phyloP scores from a whole-genome alignment of 2,113 vertebrate genomes.

The Rynchops niger region DNA sequence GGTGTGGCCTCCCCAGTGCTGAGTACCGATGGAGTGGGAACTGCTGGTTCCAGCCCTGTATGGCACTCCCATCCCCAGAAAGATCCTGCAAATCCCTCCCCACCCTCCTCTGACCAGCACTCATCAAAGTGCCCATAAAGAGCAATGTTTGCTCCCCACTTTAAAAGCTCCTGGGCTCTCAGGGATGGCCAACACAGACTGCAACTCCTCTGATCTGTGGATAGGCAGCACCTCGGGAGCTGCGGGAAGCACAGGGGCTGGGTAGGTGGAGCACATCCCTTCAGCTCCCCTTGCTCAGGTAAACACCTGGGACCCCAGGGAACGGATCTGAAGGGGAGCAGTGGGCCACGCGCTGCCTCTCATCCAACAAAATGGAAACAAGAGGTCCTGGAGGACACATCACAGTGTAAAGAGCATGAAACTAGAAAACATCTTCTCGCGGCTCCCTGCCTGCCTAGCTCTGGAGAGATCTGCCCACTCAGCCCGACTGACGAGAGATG shows the following conservation, averaged over 20 bases:
- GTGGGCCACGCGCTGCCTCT: not conserved
- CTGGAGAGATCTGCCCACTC: constrained; percentile 41
- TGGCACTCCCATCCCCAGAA: not conserved
- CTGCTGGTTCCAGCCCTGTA: not conserved
- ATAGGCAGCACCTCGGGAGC: not conserved
- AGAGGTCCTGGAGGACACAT: not conserved
- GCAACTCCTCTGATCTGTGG: not conserved
- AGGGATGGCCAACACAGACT: not conserved
- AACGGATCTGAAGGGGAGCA: not conserved
- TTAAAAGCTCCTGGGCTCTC: not conserved
- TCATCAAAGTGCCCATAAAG: not conserved
- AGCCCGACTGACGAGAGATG: not conserved
- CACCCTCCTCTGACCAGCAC: not conserved
- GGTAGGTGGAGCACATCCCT: not conserved
- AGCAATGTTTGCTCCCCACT: not conserved
- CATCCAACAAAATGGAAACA: not conserved
- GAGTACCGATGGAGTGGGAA: not conserved
- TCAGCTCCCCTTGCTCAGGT: not conserved
- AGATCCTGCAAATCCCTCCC: not conserved
- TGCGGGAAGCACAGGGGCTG: not conserved
- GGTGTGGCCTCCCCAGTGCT: no score
- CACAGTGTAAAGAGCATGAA: not conserved
- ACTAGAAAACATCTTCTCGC: not conserved
- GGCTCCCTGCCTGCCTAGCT: not conserved
- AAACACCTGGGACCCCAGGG: not conserved